Evolutionary conservation across 2,888 invertebrate genomes (phyloP).

Genomic region (Flexamia atlantica): DNA sequence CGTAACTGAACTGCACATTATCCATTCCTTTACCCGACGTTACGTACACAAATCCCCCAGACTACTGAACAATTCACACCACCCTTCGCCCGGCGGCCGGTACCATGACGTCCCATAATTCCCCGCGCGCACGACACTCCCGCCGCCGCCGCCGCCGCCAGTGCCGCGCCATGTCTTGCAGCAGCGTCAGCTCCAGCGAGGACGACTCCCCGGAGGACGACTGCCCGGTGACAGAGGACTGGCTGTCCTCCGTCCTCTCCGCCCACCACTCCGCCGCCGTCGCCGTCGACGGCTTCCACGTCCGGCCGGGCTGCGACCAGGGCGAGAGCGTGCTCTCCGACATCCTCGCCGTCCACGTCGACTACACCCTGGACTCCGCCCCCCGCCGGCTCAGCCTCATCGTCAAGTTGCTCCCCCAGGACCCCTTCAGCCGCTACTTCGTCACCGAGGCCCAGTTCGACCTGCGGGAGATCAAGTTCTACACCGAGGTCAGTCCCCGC

Average conservation of each 20-base stretch:
- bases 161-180: constrained; percentile 65
- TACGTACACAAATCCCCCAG: too few species aligned
- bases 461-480: constrained; percentile 88
- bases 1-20: too few species aligned
- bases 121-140: background rate
- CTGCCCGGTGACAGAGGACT: constrained; percentile 79
- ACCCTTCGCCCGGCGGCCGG: too few species aligned
- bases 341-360: constrained; percentile 85
- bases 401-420: constrained; percentile 87
- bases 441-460: constrained; percentile 91
- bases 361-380: constrained; percentile 77
- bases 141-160: background rate
- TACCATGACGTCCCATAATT: too few species aligned
- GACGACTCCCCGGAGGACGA: constrained; percentile 70
- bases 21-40: too few species aligned
- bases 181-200: constrained; percentile 57
- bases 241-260: constrained; percentile 77
- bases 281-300: constrained; percentile 76
- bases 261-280: constrained; percentile 74
- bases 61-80: too few species aligned
- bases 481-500: constrained; percentile 81
- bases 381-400: constrained; percentile 78
- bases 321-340: constrained; percentile 85
- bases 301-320: constrained; percentile 78
- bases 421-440: constrained; percentile 88